Percentiles rank a stretch among this genome's conserved stretches.
Evolutionary conservation across 2,797 vertebrate genomes (phyloP).

Genomic region (Leucoraja ocellata): DNA sequence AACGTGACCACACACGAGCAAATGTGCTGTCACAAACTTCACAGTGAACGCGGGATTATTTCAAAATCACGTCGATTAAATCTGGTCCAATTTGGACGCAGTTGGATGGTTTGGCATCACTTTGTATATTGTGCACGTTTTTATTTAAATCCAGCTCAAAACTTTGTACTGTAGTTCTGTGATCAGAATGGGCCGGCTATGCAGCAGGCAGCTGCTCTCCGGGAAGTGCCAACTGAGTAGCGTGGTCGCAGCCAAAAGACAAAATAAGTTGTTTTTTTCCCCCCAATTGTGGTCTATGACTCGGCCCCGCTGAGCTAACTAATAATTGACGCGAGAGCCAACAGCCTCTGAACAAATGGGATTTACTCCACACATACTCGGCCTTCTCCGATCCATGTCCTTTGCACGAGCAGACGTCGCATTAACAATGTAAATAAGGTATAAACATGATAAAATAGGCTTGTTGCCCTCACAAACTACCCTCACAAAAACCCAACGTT

Average conservation of each 20-base stretch:
- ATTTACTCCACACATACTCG: neutral
- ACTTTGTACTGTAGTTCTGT: neutral
- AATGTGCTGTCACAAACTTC: neutral
- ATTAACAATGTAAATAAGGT: neutral
- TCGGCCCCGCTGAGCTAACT: neutral
- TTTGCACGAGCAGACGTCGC: neutral
- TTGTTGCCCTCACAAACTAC: neutral
- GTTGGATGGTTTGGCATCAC: neutral
- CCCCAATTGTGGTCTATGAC: too few species aligned
- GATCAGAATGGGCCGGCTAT: too few species aligned
- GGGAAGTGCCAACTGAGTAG: neutral
- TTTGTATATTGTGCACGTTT: neutral
- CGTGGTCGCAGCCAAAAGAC: too few species aligned
- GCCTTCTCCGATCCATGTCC: neutral
- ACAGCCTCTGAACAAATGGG: neutral
- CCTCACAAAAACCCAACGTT: too few species aligned
- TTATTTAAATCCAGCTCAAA: neutral
- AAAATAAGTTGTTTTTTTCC: too few species aligned
- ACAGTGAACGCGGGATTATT: neutral
- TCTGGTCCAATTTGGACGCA: neutral
- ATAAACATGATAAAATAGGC: neutral
- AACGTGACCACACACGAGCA: neutral
- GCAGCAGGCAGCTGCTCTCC: neutral
- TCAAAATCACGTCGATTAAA: neutral
- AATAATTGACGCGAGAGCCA: neutral